These are phyloP conservation scores for Diorhabda sublineata DNA, from an alignment of 1,140 invertebrate species.

Conservation along the genomic window DNA sequence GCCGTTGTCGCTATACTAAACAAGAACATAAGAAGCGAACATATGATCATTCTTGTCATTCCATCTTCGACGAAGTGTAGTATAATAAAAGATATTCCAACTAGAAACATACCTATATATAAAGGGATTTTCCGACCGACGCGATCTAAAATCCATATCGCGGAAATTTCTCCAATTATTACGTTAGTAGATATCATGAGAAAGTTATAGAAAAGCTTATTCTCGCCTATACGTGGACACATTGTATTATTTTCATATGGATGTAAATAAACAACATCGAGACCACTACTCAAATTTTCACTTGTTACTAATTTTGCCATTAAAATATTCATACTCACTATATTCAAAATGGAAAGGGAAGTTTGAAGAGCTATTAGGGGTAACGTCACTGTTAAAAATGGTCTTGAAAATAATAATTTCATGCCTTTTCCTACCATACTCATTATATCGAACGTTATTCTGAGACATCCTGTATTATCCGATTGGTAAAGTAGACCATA, in stretches of 20 bases:
- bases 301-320: constrained; percentile 15
- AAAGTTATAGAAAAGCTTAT: constrained; percentile 15
- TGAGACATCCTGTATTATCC: background rate
- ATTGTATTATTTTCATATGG: background rate
- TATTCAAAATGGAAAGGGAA: constrained; percentile 5
- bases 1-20: constrained; percentile 2
- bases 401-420: constrained; percentile 15
- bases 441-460: background rate
- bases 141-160: constrained; percentile 15
- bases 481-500: constrained; percentile 11
- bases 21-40: constrained; percentile 8
- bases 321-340: constrained; percentile 15
- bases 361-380: constrained; percentile 14
- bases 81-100: constrained; percentile 13
- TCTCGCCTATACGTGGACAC: constrained; percentile 7
- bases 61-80: constrained; percentile 13
- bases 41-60: constrained; percentile 8
- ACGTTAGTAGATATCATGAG: constrained; percentile 7
- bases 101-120: constrained; percentile 6
- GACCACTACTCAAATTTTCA: background rate
- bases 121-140: constrained; percentile 15
- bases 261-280: constrained; percentile 2
- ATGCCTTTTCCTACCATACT: constrained; percentile 10
- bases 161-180: constrained; percentile 12
- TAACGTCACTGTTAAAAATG: constrained; percentile 4